Percentiles rank a stretch among this genome's conserved stretches.
phyloP scores from a whole-genome alignment of 2,797 vertebrate species.

The Coregonus sp. region DNA sequence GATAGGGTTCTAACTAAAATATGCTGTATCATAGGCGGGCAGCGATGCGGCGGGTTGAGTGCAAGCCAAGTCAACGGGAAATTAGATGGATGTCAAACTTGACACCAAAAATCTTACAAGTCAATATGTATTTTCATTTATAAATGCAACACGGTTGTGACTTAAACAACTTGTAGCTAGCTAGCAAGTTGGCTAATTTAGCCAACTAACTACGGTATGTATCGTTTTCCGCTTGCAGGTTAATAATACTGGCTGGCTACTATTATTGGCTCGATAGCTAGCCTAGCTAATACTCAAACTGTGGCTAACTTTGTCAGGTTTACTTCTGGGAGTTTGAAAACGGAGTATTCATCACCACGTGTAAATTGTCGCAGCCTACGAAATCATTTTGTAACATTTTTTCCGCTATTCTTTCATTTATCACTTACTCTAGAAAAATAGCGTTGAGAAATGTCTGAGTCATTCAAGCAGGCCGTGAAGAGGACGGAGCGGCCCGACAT shows the following conservation, averaged over 20 bases:
- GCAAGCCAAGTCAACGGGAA: neutral
- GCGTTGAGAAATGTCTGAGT: constrained; percentile 53
- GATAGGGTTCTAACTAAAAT: neutral
- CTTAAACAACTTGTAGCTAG: too few relatives aligned
- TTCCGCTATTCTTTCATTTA: neutral
- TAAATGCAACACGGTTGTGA: too few relatives aligned
- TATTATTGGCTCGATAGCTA: neutral
- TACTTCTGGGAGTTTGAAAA: neutral
- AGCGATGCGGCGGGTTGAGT: neutral
- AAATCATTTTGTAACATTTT: neutral
- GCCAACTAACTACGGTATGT: too few relatives aligned
- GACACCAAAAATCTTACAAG: neutral
- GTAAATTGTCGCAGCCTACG: neutral
- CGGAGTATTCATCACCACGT: neutral
- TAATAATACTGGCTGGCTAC: neutral
- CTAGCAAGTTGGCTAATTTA: too few relatives aligned
- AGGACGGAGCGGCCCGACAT: constrained; percentile 23
- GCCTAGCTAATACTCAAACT: neutral
- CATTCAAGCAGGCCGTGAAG: constrained; percentile 39
- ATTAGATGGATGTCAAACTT: neutral
- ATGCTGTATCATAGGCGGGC: neutral
- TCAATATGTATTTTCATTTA: too few relatives aligned
- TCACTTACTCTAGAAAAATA: neutral
- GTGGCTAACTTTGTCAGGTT: neutral
- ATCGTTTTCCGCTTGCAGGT: too few relatives aligned